These are phyloP conservation scores for Platanista minor DNA, from an alignment of 2,113 vertebrate species.

Conservation along the genomic window DNA sequence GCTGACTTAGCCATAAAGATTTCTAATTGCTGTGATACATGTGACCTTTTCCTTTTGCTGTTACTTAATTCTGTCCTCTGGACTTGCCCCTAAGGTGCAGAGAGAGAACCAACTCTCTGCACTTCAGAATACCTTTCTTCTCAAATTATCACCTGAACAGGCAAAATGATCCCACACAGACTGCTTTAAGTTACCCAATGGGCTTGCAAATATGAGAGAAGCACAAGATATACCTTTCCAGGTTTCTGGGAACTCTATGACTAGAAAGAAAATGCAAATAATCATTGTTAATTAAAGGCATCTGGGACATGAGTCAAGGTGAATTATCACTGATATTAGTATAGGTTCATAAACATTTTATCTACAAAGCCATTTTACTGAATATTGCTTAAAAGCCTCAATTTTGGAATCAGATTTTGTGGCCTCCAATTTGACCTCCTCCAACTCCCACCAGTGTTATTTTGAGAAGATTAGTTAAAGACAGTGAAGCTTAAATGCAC, in stretches of 20 bases:
- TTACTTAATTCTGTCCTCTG: not conserved
- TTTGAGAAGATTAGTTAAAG: not conserved
- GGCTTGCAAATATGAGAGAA: not conserved
- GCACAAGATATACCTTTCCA: not conserved
- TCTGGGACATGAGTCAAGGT: not conserved
- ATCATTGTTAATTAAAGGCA: not conserved
- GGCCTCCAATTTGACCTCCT: not conserved
- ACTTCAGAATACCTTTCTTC: slow-evolving; percentile 5
- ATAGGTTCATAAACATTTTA: not conserved
- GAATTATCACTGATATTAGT: not conserved
- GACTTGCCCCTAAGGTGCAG: not conserved
- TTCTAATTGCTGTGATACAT: not conserved
- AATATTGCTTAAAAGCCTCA: not conserved
- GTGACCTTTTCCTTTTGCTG: not conserved
- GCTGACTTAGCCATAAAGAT: not conserved
- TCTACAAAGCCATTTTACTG: not conserved
- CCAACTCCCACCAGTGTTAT: not conserved
- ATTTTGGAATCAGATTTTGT: not conserved
- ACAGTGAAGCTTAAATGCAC: not conserved
- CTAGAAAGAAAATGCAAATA: not conserved
- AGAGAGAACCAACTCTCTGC: slow-evolving; percentile 1
- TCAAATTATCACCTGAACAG: not conserved
- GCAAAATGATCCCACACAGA: not conserved
- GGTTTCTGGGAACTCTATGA: not conserved
- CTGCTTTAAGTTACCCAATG: not conserved